phyloP scores from a whole-genome alignment of 2,888 invertebrate species.

The Pyrrhosoma nymphula region DNA sequence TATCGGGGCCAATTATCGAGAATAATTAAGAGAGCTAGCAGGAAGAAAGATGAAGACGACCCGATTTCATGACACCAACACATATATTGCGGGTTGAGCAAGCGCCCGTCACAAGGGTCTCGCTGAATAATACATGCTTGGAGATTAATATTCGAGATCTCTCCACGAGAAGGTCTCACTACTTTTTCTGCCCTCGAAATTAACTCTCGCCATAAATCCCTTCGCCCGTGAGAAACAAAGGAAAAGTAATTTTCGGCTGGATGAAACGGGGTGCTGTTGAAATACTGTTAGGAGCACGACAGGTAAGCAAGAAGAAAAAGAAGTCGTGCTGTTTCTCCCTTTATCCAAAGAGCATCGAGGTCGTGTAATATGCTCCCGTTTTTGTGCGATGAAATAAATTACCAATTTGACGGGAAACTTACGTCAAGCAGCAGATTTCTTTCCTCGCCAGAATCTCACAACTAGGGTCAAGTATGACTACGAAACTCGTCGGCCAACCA shows the following conservation, averaged over 20 bases:
- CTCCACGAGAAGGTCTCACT: background rate
- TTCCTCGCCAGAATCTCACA: background rate
- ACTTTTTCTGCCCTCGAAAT: background rate
- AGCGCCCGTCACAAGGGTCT: background rate
- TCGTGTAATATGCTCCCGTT: background rate
- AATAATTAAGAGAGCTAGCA: background rate
- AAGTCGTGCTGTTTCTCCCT: background rate
- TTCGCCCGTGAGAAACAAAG: background rate
- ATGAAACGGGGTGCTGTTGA: background rate
- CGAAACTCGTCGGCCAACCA: background rate
- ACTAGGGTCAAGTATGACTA: background rate
- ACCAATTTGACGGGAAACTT: background rate
- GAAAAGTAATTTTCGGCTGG: background rate
- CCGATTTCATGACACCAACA: background rate
- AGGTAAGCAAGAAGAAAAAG: background rate
- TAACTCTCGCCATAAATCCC: background rate
- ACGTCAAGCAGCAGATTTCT: background rate
- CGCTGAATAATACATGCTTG: slow-evolving; percentile 10
- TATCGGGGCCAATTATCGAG: background rate
- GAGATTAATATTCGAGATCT: slow-evolving; percentile 4
- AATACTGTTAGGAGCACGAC: background rate
- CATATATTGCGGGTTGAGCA: background rate
- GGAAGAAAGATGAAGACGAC: background rate
- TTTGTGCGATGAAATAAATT: background rate
- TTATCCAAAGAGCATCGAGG: background rate